phyloP scores from a whole-genome alignment of 2,797 vertebrate species.

The Acanthurus leucopareius region DNA sequence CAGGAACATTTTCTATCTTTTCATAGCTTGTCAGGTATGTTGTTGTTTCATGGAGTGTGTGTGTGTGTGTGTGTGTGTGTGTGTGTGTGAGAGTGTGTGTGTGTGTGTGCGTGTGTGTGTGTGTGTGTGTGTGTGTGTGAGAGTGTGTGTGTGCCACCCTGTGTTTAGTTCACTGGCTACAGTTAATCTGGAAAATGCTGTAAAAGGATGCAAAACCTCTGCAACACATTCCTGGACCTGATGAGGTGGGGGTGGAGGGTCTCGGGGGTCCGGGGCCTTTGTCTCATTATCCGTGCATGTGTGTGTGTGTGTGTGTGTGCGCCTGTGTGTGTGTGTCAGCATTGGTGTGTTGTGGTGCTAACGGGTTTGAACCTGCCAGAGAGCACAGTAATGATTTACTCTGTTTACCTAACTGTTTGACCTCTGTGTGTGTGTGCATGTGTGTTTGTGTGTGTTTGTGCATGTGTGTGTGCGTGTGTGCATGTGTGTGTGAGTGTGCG shows the following conservation, averaged over 20 bases:
- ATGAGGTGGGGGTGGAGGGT: not conserved
- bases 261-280: not conserved
- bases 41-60: too few relatives aligned
- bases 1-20: too few relatives aligned
- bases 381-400: slow-evolving; percentile 59
- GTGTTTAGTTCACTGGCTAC: too few relatives aligned
- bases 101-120: too few relatives aligned
- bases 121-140: too few relatives aligned
- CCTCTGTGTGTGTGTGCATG: slow-evolving; percentile 18
- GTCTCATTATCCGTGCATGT: not conserved
- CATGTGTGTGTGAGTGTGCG: too few relatives aligned
- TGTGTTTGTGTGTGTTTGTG: slow-evolving; percentile 7
- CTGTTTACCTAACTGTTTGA: slow-evolving; percentile 71
- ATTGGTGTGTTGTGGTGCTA: slow-evolving; percentile 32
- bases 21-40: too few relatives aligned
- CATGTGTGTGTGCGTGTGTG: not conserved
- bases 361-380: slow-evolving; percentile 48
- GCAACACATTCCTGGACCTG: not conserved
- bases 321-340: not conserved
- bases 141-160: too few relatives aligned
- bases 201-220: too few relatives aligned
- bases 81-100: too few relatives aligned
- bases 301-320: not conserved
- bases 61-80: too few relatives aligned
- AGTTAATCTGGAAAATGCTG: too few relatives aligned